A percentile compares a stretch with the other conserved stretches of the same genome.
Evolutionary conservation across 2,888 invertebrate species (phyloP).

Genomic region (Meandrusa payeni): DNA sequence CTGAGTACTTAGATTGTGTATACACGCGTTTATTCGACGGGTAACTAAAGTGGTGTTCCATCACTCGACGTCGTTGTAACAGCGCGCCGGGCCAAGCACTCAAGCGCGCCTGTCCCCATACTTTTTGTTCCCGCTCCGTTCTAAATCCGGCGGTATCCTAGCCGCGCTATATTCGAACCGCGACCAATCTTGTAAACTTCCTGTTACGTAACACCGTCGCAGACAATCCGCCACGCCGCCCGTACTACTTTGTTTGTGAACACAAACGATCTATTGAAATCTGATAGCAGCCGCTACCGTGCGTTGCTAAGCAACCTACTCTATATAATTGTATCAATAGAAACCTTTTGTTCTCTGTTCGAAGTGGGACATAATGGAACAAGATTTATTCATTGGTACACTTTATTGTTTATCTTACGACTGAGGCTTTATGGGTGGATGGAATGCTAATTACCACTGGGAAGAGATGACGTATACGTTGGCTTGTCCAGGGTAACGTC

Average conservation of each 20-base stretch:
- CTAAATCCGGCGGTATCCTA: conserved; percentile 67
- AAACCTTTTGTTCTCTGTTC: too few relatives aligned
- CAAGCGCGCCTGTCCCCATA: conserved; percentile 50
- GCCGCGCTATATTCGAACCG: conserved; percentile 59
- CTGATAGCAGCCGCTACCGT: conserved; percentile 3
- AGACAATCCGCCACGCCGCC: conserved; percentile 44
- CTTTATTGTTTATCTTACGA: too few relatives aligned
- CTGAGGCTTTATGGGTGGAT: too few relatives aligned
- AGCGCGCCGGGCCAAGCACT: conserved; percentile 40
- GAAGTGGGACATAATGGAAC: too few relatives aligned
- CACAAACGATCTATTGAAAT: conserved; percentile 15
- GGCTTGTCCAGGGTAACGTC: too few relatives aligned
- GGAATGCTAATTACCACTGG: too few relatives aligned
- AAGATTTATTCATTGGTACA: too few relatives aligned
- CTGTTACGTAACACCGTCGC: conserved; percentile 57
- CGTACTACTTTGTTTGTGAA: conserved; percentile 12
- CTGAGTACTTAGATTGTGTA: too few relatives aligned
- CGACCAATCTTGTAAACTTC: conserved; percentile 49
- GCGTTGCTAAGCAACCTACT: conserved; percentile 17
- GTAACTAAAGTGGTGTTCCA: not conserved
- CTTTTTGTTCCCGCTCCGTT: conserved; percentile 65
- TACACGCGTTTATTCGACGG: too few relatives aligned
- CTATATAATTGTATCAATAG: too few relatives aligned
- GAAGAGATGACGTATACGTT: too few relatives aligned
- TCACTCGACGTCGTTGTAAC: conserved; percentile 40